Percentiles rank a stretch among this genome's conserved stretches.
Evolutionary conservation across 2,113 vertebrate genomes (phyloP).

Genomic region (Scolopax mira): DNA sequence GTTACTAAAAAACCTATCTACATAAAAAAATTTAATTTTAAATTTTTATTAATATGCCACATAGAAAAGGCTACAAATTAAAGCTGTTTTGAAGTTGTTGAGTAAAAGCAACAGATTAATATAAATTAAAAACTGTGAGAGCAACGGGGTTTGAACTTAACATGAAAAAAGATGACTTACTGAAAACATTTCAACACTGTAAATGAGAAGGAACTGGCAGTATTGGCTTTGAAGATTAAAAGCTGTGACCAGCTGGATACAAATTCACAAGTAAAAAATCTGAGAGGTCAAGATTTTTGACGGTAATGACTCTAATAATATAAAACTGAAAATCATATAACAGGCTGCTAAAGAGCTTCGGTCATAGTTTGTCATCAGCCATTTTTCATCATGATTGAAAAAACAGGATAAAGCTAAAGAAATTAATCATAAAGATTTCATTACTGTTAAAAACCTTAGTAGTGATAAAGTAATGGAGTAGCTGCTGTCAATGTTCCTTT

Average conservation of each 20-base stretch:
- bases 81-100: background rate
- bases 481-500: too few species aligned
- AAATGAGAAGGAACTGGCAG: background rate
- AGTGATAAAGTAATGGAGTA: background rate
- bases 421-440: background rate
- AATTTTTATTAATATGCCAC: background rate
- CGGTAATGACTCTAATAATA: background rate
- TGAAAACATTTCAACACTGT: background rate
- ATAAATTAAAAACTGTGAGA: background rate
- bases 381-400: background rate
- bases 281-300: background rate
- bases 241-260: background rate
- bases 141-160: background rate
- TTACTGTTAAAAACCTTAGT: too few species aligned
- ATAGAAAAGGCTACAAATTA: background rate
- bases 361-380: background rate
- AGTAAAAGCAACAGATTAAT: background rate
- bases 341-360: background rate
- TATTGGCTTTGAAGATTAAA: background rate
- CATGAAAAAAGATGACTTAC: background rate
- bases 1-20: background rate
- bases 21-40: background rate
- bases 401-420: background rate
- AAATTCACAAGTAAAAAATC: background rate
- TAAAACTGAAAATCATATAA: background rate